Conservation (phyloP, 2,113 vertebrate genomes). For the Neofelis nebulosa region DNA sequence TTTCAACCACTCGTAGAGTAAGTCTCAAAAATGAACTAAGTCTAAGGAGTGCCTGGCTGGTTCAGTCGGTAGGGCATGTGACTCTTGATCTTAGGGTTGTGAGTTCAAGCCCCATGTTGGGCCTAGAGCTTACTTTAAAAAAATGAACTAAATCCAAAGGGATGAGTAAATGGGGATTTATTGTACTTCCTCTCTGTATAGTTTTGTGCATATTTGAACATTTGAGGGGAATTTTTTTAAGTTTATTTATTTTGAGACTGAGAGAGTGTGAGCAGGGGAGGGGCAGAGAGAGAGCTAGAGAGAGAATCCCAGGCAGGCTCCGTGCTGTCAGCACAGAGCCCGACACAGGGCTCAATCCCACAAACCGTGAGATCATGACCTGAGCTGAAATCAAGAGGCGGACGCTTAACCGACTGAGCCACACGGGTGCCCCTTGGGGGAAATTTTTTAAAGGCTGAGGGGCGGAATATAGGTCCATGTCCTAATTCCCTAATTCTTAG, state of each 20-base stretch:
- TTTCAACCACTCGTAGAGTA: background rate
- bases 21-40: background rate
- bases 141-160: constrained; percentile 2
- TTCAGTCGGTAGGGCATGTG: background rate
- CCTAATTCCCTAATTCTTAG: background rate
- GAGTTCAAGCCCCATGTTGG: background rate
- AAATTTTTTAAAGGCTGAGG: background rate
- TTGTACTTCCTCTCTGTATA: background rate
- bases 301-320: no score
- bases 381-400: no score
- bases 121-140: background rate
- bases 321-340: no score
- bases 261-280: no score
- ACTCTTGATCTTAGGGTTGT: background rate
- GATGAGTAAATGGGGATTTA: background rate
- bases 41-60: background rate
- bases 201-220: background rate
- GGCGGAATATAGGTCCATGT: background rate
- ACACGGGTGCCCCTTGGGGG: no score
- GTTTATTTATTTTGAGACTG: no score
- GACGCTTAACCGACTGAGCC: no score
- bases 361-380: no score
- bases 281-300: no score
- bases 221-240: background rate
- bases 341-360: no score